These are phyloP conservation scores for Cervus canadensis DNA, from an alignment of 2,113 vertebrate species.

Conservation along the genomic window DNA sequence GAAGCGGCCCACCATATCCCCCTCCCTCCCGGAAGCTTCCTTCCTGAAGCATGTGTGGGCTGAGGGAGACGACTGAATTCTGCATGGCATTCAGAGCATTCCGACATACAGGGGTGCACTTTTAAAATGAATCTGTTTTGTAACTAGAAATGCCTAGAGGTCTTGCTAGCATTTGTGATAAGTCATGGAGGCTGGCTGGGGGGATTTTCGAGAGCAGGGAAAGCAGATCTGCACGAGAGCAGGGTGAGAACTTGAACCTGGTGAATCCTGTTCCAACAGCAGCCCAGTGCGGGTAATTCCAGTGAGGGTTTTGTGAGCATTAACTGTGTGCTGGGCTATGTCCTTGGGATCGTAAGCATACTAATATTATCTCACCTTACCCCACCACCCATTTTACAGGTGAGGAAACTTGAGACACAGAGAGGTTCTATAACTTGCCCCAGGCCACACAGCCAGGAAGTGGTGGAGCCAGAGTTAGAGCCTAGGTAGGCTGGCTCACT, in stretches of 20 bases:
- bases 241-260: background rate
- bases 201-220: too few relatives aligned
- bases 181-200: rapidly evolving
- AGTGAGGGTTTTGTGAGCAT: background rate
- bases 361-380: background rate
- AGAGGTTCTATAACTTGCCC: background rate
- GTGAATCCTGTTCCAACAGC: background rate
- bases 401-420: background rate
- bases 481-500: background rate
- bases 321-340: rapidly evolving
- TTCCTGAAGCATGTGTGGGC: background rate
- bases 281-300: rapidly evolving
- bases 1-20: background rate
- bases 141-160: background rate
- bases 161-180: rapidly evolving
- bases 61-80: background rate
- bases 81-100: background rate
- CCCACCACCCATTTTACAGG: background rate
- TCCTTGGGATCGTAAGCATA: rapidly evolving
- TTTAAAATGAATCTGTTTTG: background rate
- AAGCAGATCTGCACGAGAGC: rapidly evolving
- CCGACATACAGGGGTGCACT: rapidly evolving
- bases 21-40: background rate
- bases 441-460: background rate
- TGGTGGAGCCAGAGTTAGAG: background rate